Base-by-base conservation (phyloP, 2,888 invertebrate species). In the Acronicta psi region DNA sequence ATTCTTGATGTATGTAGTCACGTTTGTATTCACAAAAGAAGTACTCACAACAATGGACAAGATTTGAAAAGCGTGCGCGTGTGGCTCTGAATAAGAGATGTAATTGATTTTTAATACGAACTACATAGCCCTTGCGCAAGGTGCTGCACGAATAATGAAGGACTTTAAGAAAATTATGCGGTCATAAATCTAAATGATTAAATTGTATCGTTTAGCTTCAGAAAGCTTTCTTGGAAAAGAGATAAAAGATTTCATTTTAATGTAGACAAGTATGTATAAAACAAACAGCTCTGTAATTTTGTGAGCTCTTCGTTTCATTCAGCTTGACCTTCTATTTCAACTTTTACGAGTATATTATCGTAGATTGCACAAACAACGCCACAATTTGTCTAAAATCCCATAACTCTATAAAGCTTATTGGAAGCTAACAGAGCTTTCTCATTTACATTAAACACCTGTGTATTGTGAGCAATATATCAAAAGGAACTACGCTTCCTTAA, bases 401-500 rank as follows among this genome's bases (percentile, higher is more conserved):
- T 50, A 45, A 49, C 20, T 51, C n/a, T 52, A 65, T 49, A 42
- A 57, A 61, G 51, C 51, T 20, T 13, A 58, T 54, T 71, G 50
- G 45, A 47, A 64, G 50, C 50, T 43, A 57, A 37, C 44, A 43
- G 36, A 59, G 47, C 67, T 76, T 73, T 76, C 74, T 64, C 53
- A 73, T 76, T 76, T 70, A 66, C 76, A 72, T 69, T 51, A 70
- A 78, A 69, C 77, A 73, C 77, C 74, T 73, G 74, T 60, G 75
- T 55, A 71, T 71, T 77, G 63, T 69, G 62, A 51, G 69, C 75
- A 75, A 83, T 82, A 81, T 80, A 82, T 84, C 77, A 82, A 82
- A 79, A 75, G 66, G 69, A 71, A 76, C 84, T 83, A 83, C 81
- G 86, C 87, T 92, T 92, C 89, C 90, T 90, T 82, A 84, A 85